Conservation (phyloP, 1,140 invertebrate species). For the Cherax quadricarinatus region DNA sequence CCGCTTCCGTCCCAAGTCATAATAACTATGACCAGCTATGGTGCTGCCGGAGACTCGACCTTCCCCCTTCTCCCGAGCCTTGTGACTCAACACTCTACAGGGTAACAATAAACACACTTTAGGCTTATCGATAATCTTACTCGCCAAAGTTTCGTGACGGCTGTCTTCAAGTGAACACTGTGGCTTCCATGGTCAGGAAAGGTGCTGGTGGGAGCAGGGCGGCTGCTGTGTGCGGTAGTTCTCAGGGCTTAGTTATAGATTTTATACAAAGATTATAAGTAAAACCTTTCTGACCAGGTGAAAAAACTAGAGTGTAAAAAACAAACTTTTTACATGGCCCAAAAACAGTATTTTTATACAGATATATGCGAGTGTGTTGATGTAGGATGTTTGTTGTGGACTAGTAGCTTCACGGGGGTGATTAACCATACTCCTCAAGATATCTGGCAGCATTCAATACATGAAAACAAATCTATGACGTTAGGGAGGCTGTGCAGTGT, state of each 20-base stretch:
- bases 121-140: neutral
- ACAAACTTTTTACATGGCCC: neutral
- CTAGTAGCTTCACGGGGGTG: too few relatives aligned
- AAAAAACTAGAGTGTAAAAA: neutral
- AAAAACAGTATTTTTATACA: neutral
- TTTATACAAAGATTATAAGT: neutral
- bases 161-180: neutral
- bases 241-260: conserved; percentile 12
- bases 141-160: neutral
- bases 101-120: neutral
- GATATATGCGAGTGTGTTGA: neutral
- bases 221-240: neutral
- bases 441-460: too few relatives aligned
- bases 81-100: neutral
- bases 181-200: neutral
- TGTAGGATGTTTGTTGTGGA: too few relatives aligned
- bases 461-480: too few relatives aligned
- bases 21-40: neutral
- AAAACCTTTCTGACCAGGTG: neutral
- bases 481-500: too few relatives aligned
- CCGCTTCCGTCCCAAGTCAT: neutral
- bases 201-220: neutral
- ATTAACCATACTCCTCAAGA: too few relatives aligned
- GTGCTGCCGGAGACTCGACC: neutral
- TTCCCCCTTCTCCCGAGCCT: neutral